Evolutionary conservation across 2,888 invertebrate species (phyloP).

Genomic region (Pyrrhosoma nymphula): DNA sequence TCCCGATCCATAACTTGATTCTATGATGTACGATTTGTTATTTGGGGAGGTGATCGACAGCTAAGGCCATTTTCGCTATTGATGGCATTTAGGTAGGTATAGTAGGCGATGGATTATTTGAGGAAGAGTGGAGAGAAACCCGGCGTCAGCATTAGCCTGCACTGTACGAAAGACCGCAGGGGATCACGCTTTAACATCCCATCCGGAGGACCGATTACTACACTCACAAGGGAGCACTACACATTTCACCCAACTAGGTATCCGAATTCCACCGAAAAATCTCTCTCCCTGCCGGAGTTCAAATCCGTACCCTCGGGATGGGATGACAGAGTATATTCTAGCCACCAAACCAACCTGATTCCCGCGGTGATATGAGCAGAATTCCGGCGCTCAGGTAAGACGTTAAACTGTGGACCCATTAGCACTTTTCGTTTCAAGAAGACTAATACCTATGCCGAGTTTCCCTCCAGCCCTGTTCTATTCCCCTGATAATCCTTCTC

Average conservation of each 20-base stretch:
- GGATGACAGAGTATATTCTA: neutral
- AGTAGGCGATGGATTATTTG: neutral
- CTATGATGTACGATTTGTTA: too few species aligned
- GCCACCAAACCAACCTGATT: neutral
- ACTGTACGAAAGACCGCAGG: neutral
- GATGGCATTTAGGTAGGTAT: neutral
- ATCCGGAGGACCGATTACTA: neutral
- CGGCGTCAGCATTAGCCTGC: neutral
- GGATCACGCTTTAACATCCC: neutral
- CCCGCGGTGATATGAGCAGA: neutral
- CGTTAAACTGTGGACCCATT: too few species aligned
- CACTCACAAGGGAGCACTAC: neutral
- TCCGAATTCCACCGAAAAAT: neutral
- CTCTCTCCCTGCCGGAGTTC: neutral
- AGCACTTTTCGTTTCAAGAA: too few species aligned
- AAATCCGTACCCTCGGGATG: neutral
- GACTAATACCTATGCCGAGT: too few species aligned
- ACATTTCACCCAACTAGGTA: neutral
- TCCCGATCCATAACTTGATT: too few species aligned
- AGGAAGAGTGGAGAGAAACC: neutral
- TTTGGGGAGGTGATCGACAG: neutral
- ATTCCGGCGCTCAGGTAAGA: too few species aligned
- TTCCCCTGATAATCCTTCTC: too few species aligned
- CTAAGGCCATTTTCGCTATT: neutral
- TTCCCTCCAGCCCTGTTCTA: too few species aligned